Conservation (phyloP, 1,140 invertebrate genomes). For the Platorchestia sp. region DNA sequence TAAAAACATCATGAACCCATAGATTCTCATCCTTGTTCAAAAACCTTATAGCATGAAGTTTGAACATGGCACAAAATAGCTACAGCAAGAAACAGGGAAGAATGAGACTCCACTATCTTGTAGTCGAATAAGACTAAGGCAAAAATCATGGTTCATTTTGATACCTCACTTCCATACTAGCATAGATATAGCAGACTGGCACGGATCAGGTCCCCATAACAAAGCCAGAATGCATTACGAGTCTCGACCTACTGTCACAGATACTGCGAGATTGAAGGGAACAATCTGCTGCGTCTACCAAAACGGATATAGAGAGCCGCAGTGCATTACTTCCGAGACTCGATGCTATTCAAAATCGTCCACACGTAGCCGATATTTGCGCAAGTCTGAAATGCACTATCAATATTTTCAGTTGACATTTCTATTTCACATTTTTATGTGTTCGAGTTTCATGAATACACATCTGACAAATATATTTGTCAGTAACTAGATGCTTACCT, state of each 20-base stretch:
- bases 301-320: neutral
- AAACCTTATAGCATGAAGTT: too few species aligned
- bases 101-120: too few species aligned
- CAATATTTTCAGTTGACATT: neutral
- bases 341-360: neutral
- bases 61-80: too few species aligned
- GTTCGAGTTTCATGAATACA: too few species aligned
- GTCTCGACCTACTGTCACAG: neutral
- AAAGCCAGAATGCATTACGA: neutral
- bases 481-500: conserved; percentile 71
- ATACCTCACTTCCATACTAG: too few species aligned
- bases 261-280: neutral
- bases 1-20: too few species aligned
- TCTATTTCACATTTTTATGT: neutral
- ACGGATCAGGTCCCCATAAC: neutral
- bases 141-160: too few species aligned
- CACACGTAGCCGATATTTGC: neutral
- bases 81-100: too few species aligned
- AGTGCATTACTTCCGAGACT: neutral
- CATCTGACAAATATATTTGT: neutral
- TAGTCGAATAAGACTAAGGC: too few species aligned
- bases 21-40: too few species aligned
- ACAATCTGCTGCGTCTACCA: neutral
- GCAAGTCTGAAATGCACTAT: neutral
- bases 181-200: too few species aligned